Evolutionary conservation across 2,797 vertebrate species (phyloP).

Genomic region (Psittacula echo): DNA sequence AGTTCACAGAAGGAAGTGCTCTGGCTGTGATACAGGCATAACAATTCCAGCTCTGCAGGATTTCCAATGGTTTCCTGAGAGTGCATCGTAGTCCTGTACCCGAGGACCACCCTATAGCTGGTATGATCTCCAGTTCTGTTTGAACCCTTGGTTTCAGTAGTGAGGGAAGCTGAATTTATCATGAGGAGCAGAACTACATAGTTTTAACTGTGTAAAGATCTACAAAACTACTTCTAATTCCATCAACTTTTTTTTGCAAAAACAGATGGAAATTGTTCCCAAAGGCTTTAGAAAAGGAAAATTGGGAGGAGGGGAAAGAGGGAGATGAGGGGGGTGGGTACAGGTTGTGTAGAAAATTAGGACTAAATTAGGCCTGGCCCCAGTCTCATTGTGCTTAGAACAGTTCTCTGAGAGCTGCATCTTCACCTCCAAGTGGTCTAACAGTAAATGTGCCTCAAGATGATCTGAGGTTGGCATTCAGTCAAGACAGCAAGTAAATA

Average conservation of each 20-base stretch:
- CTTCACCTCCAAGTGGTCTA: background rate
- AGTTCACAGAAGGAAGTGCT: background rate
- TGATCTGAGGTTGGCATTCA: background rate
- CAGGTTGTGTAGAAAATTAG: background rate
- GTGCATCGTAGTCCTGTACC: background rate
- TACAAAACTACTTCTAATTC: background rate
- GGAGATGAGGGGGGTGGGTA: background rate
- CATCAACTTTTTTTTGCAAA: background rate
- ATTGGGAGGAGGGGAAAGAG: background rate
- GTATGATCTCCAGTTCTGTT: background rate
- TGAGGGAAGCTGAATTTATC: background rate
- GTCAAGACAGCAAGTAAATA: background rate
- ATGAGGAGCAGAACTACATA: background rate
- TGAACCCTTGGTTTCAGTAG: background rate
- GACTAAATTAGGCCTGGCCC: background rate
- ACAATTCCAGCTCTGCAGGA: background rate
- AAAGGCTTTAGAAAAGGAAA: background rate
- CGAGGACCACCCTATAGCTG: background rate
- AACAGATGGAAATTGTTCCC: background rate
- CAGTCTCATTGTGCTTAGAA: background rate
- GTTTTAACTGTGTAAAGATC: background rate
- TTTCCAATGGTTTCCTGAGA: background rate
- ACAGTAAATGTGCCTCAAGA: background rate
- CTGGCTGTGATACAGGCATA: background rate
- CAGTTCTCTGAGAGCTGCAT: background rate